These are phyloP conservation scores for Anolis sagrei DNA, from an alignment of 2,113 vertebrate genomes.

Conservation along the genomic window DNA sequence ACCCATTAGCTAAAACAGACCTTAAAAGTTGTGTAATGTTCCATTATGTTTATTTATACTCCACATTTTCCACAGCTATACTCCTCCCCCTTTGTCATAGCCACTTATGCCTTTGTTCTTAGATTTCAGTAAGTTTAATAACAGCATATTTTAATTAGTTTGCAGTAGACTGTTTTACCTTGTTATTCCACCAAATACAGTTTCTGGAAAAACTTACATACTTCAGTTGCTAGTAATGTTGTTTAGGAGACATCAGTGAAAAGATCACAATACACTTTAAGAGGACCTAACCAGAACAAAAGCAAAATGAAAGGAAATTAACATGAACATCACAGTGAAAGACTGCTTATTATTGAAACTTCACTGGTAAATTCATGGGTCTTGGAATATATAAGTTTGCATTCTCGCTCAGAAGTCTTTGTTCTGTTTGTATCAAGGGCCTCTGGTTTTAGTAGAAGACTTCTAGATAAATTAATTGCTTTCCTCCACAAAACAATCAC, in stretches of 20 bases:
- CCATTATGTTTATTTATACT: too few species aligned
- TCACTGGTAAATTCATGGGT: not conserved
- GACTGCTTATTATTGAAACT: not conserved
- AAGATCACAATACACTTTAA: not conserved
- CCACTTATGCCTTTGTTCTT: not conserved
- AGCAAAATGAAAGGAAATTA: not conserved
- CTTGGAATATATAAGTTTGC: not conserved
- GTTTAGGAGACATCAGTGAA: not conserved
- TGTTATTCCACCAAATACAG: not conserved
- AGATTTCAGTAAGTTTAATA: too few species aligned
- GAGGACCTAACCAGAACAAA: not conserved
- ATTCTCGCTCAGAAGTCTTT: not conserved
- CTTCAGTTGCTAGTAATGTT: not conserved
- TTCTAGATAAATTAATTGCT: not conserved
- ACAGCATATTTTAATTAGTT: not conserved
- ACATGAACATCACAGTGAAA: too few species aligned
- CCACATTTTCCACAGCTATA: too few species aligned
- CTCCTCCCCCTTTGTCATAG: too few species aligned
- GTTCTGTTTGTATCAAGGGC: constrained; percentile 5
- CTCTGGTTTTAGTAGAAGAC: not conserved
- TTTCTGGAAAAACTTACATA: not conserved
- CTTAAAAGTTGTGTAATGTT: too few species aligned
- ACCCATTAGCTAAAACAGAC: too few species aligned
- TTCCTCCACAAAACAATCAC: not conserved
- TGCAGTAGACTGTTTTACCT: not conserved